A percentile compares a stretch with the other conserved stretches of the same genome.
These are phyloP conservation scores for Oenanthe melanoleuca DNA, from an alignment of 2,113 vertebrate genomes.

Conservation along the genomic window DNA sequence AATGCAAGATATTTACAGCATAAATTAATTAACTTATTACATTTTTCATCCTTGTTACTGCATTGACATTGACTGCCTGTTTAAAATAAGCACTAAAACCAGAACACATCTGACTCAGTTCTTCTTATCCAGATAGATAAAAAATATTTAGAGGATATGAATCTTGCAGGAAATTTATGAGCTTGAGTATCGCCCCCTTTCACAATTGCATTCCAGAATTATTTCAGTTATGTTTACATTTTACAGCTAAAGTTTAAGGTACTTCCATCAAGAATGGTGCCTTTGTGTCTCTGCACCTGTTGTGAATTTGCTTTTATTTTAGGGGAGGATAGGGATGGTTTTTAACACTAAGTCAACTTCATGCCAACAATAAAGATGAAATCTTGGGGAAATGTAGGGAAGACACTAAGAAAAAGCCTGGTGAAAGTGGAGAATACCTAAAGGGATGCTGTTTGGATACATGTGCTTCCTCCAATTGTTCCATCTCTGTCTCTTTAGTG, in stretches of 20 bases:
- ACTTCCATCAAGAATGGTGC: background rate
- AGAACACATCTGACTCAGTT: background rate
- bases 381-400: background rate
- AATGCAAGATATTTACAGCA: background rate
- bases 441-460: background rate
- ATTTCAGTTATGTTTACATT: background rate
- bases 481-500: background rate
- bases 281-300: background rate
- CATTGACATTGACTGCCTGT: background rate
- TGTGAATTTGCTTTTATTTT: constrained; percentile 28
- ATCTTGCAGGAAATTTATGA: background rate
- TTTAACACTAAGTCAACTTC: background rate
- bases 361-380: background rate
- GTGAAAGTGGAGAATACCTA: constrained; percentile 44
- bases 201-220: background rate
- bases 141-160: background rate
- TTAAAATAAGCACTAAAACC: background rate
- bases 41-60: background rate
- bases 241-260: background rate
- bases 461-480: background rate
- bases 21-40: background rate
- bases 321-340: background rate
- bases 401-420: background rate
- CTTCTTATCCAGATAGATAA: background rate
- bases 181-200: background rate